phyloP scores from a whole-genome alignment of 2,797 vertebrate species.

The Microtus agrestis region DNA sequence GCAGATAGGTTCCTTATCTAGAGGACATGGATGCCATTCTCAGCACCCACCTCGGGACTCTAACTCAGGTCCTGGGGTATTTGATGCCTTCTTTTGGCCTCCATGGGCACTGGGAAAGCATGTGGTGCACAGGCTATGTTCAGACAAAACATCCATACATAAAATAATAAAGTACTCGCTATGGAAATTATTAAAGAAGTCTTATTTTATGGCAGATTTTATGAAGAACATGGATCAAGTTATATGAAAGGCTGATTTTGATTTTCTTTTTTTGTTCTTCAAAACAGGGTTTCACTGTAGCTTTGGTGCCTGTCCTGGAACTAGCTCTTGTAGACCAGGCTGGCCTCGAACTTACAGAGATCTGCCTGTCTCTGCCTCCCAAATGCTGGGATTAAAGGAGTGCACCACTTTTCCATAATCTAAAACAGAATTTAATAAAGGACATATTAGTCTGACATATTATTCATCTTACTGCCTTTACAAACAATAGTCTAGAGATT shows the following conservation, averaged over 20 bases:
- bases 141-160: not conserved
- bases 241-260: conserved; percentile 3
- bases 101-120: not conserved
- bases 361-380: too few species aligned
- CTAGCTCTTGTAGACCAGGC: too few species aligned
- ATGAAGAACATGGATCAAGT: not conserved
- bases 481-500: not conserved
- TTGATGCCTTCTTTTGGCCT: not conserved
- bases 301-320: too few species aligned
- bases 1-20: not conserved
- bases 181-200: not conserved
- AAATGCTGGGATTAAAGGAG: too few species aligned
- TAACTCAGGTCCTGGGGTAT: not conserved
- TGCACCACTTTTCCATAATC: not conserved
- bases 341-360: too few species aligned
- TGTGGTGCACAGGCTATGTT: not conserved
- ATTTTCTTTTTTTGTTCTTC: too few species aligned
- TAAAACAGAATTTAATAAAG: conserved; percentile 54
- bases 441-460: not conserved
- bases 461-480: conserved; percentile 10
- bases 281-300: too few species aligned
- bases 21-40: not conserved
- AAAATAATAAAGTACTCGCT: not conserved
- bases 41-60: too few species aligned
- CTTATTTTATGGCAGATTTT: not conserved